Evolutionary conservation across 2,113 vertebrate species (phyloP), one percentile per base, ranked within the genome.

Genomic region (Ahaetulla prasina): DNA sequence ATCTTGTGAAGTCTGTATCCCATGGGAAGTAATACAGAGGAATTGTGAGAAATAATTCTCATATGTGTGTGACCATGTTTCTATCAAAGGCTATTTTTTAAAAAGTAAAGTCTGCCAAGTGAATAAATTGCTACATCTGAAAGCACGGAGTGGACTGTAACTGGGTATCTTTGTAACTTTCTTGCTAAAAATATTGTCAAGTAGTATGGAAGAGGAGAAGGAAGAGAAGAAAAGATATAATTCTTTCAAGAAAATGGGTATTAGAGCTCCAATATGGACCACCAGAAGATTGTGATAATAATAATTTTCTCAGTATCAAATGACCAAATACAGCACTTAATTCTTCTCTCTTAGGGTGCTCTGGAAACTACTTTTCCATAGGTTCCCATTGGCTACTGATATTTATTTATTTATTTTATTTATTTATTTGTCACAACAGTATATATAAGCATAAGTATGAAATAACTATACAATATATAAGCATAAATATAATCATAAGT

Each of bases 31-130:
- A 63, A 4, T 68, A 92, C 3, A 68, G 43, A 93, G 43, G 47
- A 25, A 87, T 74, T 85, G 63, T 57, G 53, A 68, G 92, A 93
- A 60, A 47, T 25, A 84, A 91, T 57, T 50, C 63, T 63, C 16
- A 90, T 25, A 90, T 63, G 84, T 1, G 87, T 45, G 93, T 96
- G 91, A 86, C 90, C 92, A 94, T 23, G 14, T 89, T 55, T 91
- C 4, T 89, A 53, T 90, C 90, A 94, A 92, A 93, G 88, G 22
- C 2, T 93, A 90, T 35, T 93, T 60, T 88, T 88, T 87, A 85
- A 16, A 25, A 25, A 16, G 86, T 92, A 94, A 49, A 89, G 43
- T n/a, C 85, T 93, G 35, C 92, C 87, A 96, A 22, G 45, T 47
- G 86, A 84, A 0, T 50, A 92, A 91, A 87, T 45, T 57, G 7